phyloP scores from a whole-genome alignment of 2,888 invertebrate genomes.

The Melieria picta region DNA sequence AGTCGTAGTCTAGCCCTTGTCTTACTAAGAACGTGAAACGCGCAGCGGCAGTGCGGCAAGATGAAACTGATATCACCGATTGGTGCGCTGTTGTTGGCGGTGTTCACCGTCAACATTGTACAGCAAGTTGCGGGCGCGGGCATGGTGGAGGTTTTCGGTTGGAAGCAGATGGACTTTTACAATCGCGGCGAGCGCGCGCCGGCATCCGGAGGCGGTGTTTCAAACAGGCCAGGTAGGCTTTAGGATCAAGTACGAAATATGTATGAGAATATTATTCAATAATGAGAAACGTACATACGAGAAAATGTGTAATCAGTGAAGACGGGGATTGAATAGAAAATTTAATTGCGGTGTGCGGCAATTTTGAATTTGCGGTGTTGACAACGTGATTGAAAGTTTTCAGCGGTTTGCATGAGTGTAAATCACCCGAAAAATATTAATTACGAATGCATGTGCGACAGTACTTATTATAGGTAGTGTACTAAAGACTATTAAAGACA shows the following conservation, averaged over 20 bases:
- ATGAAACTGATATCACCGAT: background rate
- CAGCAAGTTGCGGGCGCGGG: slow-evolving; percentile 46
- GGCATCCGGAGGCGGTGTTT: background rate
- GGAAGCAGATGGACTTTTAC: slow-evolving; percentile 63
- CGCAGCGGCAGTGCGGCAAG: background rate
- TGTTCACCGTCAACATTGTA: slow-evolving; percentile 7
- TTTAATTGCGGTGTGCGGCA: too few relatives aligned
- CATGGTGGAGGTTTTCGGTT: slow-evolving; percentile 60
- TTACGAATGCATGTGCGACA: too few relatives aligned
- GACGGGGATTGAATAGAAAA: too few relatives aligned
- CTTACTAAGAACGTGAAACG: background rate
- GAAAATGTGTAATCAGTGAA: too few relatives aligned
- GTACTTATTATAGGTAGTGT: too few relatives aligned
- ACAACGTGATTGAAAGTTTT: too few relatives aligned
- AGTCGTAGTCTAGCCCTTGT: background rate
- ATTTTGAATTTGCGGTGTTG: too few relatives aligned
- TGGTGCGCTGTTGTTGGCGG: background rate
- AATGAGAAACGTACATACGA: too few relatives aligned
- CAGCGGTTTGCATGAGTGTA: too few relatives aligned
- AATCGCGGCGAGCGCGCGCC: slow-evolving; percentile 47
- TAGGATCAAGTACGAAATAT: background rate
- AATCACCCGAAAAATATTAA: too few relatives aligned
- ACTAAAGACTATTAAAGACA: too few relatives aligned
- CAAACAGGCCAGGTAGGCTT: background rate
- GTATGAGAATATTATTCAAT: too few relatives aligned